A percentile compares a stretch with the other conserved stretches of the same genome.
Conservation (phyloP, 2,888 invertebrate species). For the Eupsilia transversa region DNA sequence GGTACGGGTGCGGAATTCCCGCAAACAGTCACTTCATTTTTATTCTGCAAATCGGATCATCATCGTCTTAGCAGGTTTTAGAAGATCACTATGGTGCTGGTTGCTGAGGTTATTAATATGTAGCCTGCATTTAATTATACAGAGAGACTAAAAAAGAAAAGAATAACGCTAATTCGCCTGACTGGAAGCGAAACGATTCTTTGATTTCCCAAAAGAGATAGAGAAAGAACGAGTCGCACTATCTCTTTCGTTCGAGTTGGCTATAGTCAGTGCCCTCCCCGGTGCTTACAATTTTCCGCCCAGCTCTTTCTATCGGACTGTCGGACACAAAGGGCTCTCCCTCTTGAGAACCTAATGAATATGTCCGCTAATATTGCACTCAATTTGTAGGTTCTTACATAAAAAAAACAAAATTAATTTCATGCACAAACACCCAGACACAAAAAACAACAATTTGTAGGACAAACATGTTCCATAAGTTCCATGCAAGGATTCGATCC, state of each 20-base stretch:
- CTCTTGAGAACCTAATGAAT: not conserved
- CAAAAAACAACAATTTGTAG: not conserved
- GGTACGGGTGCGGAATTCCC: not conserved
- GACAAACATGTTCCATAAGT: not conserved
- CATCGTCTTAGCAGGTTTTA: not conserved
- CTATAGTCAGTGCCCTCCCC: constrained; percentile 3
- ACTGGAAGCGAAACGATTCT: not conserved
- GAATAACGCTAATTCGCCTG: not conserved
- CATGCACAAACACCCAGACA: too few species aligned
- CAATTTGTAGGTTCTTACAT: too few species aligned
- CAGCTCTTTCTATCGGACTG: constrained; percentile 39
- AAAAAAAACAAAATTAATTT: too few species aligned
- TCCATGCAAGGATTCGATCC: not conserved
- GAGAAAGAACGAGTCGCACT: constrained; percentile 10
- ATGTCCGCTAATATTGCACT: not conserved
- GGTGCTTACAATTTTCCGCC: constrained; percentile 11
- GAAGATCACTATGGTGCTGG: not conserved
- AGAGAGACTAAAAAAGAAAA: not conserved
- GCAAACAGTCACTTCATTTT: not conserved
- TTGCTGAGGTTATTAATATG: not conserved
- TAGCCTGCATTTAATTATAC: not conserved
- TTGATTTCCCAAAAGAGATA: constrained; percentile 1
- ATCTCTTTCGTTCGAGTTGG: constrained; percentile 29
- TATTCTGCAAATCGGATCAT: not conserved
- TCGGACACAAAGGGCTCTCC: not conserved